Percentiles rank a stretch among this genome's conserved stretches.
These are phyloP conservation scores for Cotesia chilonis DNA, from an alignment of 1,140 invertebrate genomes.

Conservation along the genomic window DNA sequence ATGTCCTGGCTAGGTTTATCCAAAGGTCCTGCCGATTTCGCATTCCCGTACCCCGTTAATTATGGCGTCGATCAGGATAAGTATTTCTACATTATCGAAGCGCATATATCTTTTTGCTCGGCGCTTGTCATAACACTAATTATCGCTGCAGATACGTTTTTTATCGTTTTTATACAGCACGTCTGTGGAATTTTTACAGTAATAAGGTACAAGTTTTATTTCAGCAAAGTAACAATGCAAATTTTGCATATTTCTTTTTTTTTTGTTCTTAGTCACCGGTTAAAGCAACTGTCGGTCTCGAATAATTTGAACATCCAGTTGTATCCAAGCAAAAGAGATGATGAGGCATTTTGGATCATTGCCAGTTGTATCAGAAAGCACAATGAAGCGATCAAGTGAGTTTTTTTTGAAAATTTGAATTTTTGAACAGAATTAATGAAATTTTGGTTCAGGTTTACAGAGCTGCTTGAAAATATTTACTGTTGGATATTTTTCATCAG, in stretches of 20 bases:
- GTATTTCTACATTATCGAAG: not conserved
- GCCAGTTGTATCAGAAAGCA: constrained; percentile 21
- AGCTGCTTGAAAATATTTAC: not conserved
- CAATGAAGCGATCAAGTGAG: constrained; percentile 22
- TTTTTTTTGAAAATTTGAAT: not conserved
- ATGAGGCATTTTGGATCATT: constrained; percentile 17
- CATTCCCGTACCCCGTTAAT: not conserved
- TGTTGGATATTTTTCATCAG: constrained; percentile 17
- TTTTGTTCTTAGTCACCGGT: constrained; percentile 3
- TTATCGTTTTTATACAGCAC: constrained; percentile 31
- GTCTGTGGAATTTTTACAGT: constrained; percentile 35
- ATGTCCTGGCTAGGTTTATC: not conserved
- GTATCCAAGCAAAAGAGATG: not conserved
- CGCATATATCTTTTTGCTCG: not conserved
- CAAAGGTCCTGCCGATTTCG: not conserved
- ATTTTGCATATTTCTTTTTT: no score
- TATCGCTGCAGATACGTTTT: constrained; percentile 33
- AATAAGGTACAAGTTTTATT: not conserved
- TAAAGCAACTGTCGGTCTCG: not conserved
- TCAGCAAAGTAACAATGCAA: not conserved
- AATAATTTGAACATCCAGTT: not conserved
- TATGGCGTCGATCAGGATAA: not conserved
- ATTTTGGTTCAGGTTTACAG: constrained; percentile 5
- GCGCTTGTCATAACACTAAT: not conserved
- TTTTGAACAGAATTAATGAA: not conserved